Base-by-base conservation (phyloP, 1,140 invertebrate species). In the Dreissena rostriformis region DNA sequence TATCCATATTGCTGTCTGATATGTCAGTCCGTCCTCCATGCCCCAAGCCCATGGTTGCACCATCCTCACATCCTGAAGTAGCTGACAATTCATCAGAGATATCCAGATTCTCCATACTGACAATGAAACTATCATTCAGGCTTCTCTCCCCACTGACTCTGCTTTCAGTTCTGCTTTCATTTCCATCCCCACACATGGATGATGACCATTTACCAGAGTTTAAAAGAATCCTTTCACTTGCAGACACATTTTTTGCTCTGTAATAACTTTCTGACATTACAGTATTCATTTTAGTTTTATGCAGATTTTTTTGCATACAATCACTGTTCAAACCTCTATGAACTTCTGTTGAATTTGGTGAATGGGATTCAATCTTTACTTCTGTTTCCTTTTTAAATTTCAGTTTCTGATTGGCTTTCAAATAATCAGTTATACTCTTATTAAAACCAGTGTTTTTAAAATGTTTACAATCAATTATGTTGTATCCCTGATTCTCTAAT, bases 151-250 rank as follows among this genome's bases (percentile, higher is more conserved):
- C 22, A n/a, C 17, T 61, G 17, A 2, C 11, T 61, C 17, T n/a
- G 57, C 17, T 61, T 24, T 61, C 57, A 39, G 39, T 2, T 39
- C 39, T 39, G 39, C 39, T 39, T 39, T 39, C 39, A 39, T 39
- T 39, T 39, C 39, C 39, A 39, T 39, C 39, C 2, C 39, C 39
- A 39, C 8, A 39, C 39, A 5, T 39, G 39, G 39, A 8, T 8
- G 39, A 39, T 39, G 39, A 39, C 39, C 39, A 39, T 2, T 39
- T 39, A 39, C 39, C 39, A 39, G 39, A 39, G 8, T 66, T 81
- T 39, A 71, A 70, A 7, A 82, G 49, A n/a, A 82, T 82, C 26
- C 79, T 6, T 74, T 82, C 70, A 82, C 79, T 82, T 1, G 79
- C 70, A 24, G 79, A 73, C 11, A 82, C 51, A 74, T 26, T 74